Evolutionary conservation across 2,113 vertebrate genomes (phyloP), one percentile per base, ranked within the genome.

Genomic region (Potamarius usumacintae): DNA sequence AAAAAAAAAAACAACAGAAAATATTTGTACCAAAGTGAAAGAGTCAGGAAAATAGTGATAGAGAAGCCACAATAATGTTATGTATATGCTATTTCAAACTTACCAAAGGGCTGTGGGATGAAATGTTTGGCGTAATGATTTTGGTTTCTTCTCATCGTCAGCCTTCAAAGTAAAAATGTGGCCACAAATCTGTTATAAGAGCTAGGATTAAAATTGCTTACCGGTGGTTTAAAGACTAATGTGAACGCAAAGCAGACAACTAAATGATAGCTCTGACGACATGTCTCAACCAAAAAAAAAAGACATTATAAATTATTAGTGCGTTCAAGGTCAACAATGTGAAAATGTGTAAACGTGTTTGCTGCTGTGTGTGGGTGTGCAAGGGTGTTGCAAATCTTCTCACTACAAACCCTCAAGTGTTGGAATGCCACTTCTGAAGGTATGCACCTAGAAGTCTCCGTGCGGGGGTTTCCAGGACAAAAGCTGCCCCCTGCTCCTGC

Each of bases 401-500:
- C 20, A 62, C 63, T 50, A 82, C 78, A 88, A 71, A 86, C 83
- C 77, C 87, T 86, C 63, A 53, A 74, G 34, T 10, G 58, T 42
- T 87, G 85, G 78, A 88, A 88, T 87, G 86, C 67, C 30, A 83
- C 34, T 89, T 78, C 53, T 90, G 87, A 83, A 85, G 88, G 88
- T 91, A 86, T 83, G 72, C 86, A 88, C 90, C 79, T 90, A 87
- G 82, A 65, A 34, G 50, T 15, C 85, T 86, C 58, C 20, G 65
- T 76, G 62, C 34, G 65, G 71, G 48, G 58, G n/a, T 52, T 81
- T 84, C 53, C 69, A n/a, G 17, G 65, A 89, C 83, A 92, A 88
- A 90, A 88, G 77, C 63, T 62, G 57, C 82, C 77, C 74, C 84
- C 86, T 88, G 57, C 82, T 78, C 79, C 76, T 76, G 57, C 62